phyloP scores from a whole-genome alignment of 2,797 vertebrate genomes.

The Hydrocynus forskahlii region DNA sequence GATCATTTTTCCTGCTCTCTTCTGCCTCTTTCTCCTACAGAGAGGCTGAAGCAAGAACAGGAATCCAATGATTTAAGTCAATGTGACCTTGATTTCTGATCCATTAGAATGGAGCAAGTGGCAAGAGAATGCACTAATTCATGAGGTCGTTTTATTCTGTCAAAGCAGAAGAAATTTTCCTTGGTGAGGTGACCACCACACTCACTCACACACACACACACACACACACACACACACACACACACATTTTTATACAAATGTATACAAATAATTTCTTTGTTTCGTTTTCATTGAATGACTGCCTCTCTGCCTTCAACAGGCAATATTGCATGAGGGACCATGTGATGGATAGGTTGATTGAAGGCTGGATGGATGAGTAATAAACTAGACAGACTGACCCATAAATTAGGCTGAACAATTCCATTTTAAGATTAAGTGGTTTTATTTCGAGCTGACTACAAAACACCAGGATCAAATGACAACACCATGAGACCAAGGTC shows the following conservation, averaged over 20 bases:
- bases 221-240: constrained; percentile 22
- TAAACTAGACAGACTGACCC: constrained; percentile 5
- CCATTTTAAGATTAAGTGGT: neutral
- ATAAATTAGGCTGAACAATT: neutral
- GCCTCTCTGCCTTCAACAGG: neutral
- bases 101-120: constrained; percentile 26
- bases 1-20: neutral
- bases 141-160: neutral
- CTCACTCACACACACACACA: constrained; percentile 19
- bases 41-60: neutral
- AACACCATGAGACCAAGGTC: neutral
- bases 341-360: neutral
- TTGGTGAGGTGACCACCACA: neutral
- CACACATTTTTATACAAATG: neutral
- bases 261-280: too few species aligned
- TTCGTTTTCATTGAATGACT: too few species aligned
- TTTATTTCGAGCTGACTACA: neutral
- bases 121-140: neutral
- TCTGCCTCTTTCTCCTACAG: neutral
- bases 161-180: neutral
- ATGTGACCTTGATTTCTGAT: constrained; percentile 27
- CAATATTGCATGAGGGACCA: constrained; percentile 5
- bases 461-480: neutral
- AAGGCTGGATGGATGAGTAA: neutral
- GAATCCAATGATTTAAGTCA: neutral